These are phyloP conservation scores for Poecilobothrus nobilitatus DNA, from an alignment of 2,888 invertebrate genomes.

Conservation along the genomic window DNA sequence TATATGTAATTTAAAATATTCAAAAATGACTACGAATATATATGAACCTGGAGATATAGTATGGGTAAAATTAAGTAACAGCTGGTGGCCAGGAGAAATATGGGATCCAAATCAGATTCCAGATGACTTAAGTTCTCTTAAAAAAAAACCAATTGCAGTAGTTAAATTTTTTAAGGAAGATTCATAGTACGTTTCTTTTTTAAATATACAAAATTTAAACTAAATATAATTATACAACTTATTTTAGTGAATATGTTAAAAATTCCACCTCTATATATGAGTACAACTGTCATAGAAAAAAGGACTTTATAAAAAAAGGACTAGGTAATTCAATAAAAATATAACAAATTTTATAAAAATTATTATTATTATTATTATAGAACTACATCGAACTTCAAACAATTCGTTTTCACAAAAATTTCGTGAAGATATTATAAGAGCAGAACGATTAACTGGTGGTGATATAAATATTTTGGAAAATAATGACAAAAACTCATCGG, in stretches of 20 bases:
- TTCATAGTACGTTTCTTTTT: constrained; percentile 57
- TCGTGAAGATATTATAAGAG: constrained; percentile 56
- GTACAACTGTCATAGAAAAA: constrained; percentile 68
- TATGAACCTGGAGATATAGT: constrained; percentile 66
- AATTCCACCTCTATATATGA: constrained; percentile 62
- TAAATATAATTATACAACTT: constrained; percentile 18
- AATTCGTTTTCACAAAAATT: constrained; percentile 48
- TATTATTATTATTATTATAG: not conserved
- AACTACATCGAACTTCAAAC: not conserved
- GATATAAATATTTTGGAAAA: constrained; percentile 58
- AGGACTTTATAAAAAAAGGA: constrained; percentile 74
- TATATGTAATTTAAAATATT: not conserved
- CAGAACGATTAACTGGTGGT: constrained; percentile 64
- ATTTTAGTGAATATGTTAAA: constrained; percentile 71
- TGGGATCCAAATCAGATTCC: constrained; percentile 56
- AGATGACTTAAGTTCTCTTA: constrained; percentile 53
- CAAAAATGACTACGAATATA: not conserved
- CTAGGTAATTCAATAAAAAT: constrained; percentile 49
- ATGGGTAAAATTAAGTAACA: constrained; percentile 73
- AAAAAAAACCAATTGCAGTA: constrained; percentile 66
- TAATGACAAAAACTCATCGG: constrained; percentile 19
- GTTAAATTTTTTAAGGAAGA: constrained; percentile 82
- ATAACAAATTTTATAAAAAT: not conserved
- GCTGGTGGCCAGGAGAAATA: constrained; percentile 84
- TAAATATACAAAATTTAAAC: not conserved